Base-by-base conservation (phyloP, 2,888 invertebrate species). In the Lamproptera curius region DNA sequence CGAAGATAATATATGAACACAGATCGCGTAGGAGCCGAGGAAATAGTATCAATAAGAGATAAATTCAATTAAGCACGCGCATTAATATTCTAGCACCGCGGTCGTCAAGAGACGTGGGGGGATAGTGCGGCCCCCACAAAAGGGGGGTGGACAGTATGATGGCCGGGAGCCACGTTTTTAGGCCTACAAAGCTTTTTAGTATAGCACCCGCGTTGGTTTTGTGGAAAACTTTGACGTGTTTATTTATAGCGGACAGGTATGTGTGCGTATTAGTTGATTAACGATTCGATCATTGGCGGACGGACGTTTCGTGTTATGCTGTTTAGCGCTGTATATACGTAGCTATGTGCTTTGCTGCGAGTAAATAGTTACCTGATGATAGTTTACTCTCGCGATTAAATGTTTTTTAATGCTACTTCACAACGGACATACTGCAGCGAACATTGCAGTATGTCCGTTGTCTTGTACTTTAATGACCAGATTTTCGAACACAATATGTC, bases 31-130 rank as follows among this genome's bases (percentile, higher is more conserved):
- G 8, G 38, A 43, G 39, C 17, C 26, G 8, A 36, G 39, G 60
- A 63, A 72, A 75, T 70, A 67, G 65, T 71, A 71, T 58, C 76
- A 76, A 70, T 68, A 67, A 73, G 68, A 71, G 71, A 83, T 74
- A 77, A 79, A 79, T 80, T 81, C 74, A 81, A 83, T 82, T 78
- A 82, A 70, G 73, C 76, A 63, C 57, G 62, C 63, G 63, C 82
- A 83, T 84, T 84, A 84, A 83, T 83, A 84, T 83, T 84, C 78
- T 74, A 83, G 73, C 63, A 70, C 67, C 74, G 79, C 72, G 80
- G 79, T 77, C 77, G 80, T 76, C 76, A 84, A 81, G 83, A 71
- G 76, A 62, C 73, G 68, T 59, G 61, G 70, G 67, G 76, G 75
- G 70, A 81, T 83, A 82, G 82, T 82, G 71, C 73, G 65, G 68